Evolutionary conservation across 2,797 vertebrate genomes (phyloP).

Genomic region (Psittacula echo): DNA sequence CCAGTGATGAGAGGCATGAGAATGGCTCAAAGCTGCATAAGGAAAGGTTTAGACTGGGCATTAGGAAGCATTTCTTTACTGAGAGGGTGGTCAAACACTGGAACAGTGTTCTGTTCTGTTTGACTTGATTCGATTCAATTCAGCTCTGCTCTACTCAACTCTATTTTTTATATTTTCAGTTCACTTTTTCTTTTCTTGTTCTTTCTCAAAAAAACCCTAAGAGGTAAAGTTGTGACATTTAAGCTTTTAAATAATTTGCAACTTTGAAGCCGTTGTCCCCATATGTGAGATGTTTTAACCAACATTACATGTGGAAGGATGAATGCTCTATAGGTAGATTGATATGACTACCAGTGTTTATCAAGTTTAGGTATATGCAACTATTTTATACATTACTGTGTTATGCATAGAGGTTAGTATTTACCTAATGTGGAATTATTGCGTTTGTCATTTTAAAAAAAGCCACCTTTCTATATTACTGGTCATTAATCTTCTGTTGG

Average conservation of each 20-base stretch:
- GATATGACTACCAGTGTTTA: not conserved
- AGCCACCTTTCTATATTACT: not conserved
- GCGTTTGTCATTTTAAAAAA: not conserved
- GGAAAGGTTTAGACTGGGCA: not conserved
- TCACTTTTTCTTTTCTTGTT: not conserved
- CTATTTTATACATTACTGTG: not conserved
- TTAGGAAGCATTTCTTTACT: not conserved
- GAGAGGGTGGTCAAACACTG: not conserved
- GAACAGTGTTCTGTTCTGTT: not conserved
- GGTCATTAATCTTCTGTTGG: not conserved
- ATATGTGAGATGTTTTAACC: not conserved
- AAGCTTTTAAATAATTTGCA: not conserved
- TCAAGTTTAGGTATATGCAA: not conserved
- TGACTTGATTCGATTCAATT: not conserved
- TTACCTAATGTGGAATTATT: not conserved
- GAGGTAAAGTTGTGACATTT: not conserved
- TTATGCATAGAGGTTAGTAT: not conserved
- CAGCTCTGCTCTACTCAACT: accelerated
- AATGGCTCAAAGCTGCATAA: not conserved
- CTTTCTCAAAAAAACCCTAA: not conserved
- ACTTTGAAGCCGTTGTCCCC: not conserved
- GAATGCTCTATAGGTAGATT: not conserved
- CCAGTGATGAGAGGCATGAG: accelerated
- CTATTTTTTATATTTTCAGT: not conserved
- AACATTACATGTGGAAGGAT: not conserved